Base-by-base conservation (phyloP, 2,113 vertebrate genomes). In the Alligator sinensis region DNA sequence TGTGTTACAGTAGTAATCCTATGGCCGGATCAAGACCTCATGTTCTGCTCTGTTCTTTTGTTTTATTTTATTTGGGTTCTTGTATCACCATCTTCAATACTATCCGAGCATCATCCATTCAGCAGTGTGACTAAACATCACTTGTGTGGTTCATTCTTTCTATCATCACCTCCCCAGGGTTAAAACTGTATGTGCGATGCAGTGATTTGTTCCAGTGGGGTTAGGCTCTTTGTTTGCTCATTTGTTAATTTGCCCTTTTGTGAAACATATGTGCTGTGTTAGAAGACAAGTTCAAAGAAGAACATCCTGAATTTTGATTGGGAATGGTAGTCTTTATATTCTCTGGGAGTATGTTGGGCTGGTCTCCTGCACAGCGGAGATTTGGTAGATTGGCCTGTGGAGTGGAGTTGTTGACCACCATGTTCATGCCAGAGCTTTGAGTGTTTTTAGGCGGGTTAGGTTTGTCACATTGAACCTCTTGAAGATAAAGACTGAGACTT, bases 1-100 rank as follows among this genome's bases (percentile, higher is more conserved):
- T 6, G 12, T 79, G 2, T 9, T 30, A 21, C 58, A 3, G 0
- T 0, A 11, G 24, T n/a, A 1, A 2, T n/a, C 4, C 0, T 2
- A 0, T 2, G 34, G 24, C 3, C 54, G 0, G 15, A 5, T 70
- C 4, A 5, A 2, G 60, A 47, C 47, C 47, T 47, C 9, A 7
- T 47, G 47, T 47, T 47, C 47, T 47, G 47, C 47, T 47, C 7
- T 47, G 47, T 47, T 18, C 34, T 66, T 77, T 34, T 1, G 4
- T 77, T 66, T 62, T 24, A 74, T 22, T 1, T 0, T 3, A 11
- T 54, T 57, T 17, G 47, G 47, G 47, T 9, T 72, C 70, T 38
- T 38, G 12, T 12, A 24, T 72, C 19, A 47, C 70, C 8, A 9
- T 47, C 47, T 47, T 47, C 8, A 47, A 12, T 47, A 38, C 5